Base-by-base conservation (phyloP, 2,888 invertebrate species). In the Cephus spinipes region DNA sequence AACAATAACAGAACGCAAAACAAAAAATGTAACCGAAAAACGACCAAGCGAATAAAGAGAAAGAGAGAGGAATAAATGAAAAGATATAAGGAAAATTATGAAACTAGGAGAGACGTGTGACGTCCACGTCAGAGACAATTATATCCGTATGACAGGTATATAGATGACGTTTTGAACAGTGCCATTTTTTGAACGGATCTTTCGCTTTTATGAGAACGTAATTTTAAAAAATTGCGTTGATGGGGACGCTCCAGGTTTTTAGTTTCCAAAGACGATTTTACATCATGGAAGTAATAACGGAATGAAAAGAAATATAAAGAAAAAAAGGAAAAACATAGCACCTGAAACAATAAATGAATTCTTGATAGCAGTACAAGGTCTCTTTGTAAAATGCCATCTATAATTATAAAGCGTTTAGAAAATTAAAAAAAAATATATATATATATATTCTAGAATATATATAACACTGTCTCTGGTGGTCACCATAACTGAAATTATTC, bases 261-360 rank as follows among this genome's bases (percentile, higher is more conserved):
- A 71, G 1, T 82, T 86, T 86, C 76, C 82, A 79, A 79, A 77
- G 74, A 75, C 73, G 80, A 81, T 85, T 83, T 81, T 81, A 83
- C 80, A 81, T 81, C 78, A 77, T 81, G 33, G 31, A 40, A 73
- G 76, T 79, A 36, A 40, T 40, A 55, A 23, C 9, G 6, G 55
- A 55, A 9, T 23, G 23, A 23, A 55, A 55, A 23, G 9, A 23
- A 55, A 55, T 23, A 55, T 12, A 36, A 12, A 0, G 9, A 55
- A 23, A 40, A 40, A 9, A 40, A 55, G 9, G 23, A 15, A 40
- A 23, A 9, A 40, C 0, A 36, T 4, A 23, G 23, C 9, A 55
- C 23, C 23, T 23, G 55, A 55, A 55, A 55, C 23, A 55, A 23
- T 23, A 55, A 23, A 55, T 55, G 3, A 55, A 55, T 23, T 55